Evolutionary conservation across 2,113 vertebrate genomes (phyloP), one percentile per base, ranked within the genome.

Genomic region (Artemisiospiza belli): DNA sequence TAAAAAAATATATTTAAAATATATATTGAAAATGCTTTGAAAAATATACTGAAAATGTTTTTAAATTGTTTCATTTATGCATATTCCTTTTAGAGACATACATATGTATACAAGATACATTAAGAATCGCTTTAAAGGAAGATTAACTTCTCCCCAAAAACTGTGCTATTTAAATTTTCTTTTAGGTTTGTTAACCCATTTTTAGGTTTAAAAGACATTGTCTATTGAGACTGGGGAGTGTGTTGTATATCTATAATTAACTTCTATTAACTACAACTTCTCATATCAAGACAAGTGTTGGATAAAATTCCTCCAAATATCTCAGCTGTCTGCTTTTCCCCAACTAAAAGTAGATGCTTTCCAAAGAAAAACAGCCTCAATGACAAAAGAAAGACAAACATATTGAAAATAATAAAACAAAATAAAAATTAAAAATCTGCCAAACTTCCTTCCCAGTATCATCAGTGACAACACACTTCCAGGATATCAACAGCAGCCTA

Each of bases 331-430:
- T 88, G 64, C 37, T 69, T 75, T 89, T 52, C 7, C 31, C 24
- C 28, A 64, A 17, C 47, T 83, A 83, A 80, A 89, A 93, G 64
- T 20, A 82, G 81, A 58, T 1, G 4, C 20, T 64, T 93, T 75
- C 86, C 83, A 88, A 86, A 94, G 47, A 86, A 77, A 80, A 90
- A 43, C 1, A 1, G 27, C 76, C 91, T 95, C 59, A 80, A 30
- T 83, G 59, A 67, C 44, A 72, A 35, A 76, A 89, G 47, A 58
- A 22, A 91, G 54, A 51, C 63, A 95, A 96, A 63, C 33, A 83
- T 9, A 37, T 25, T 41, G 55, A 85, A 91, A 89, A 77, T 55
- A 83, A 59, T 74, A 63, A 75, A 87, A 66, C 55, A 83, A 88
- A 92, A 77, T 49, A 76, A 92, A 93, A 89, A 41, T 55, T 5